Evolutionary conservation across 2,797 vertebrate genomes (phyloP).

Genomic region (Xyrichtys novacula): DNA sequence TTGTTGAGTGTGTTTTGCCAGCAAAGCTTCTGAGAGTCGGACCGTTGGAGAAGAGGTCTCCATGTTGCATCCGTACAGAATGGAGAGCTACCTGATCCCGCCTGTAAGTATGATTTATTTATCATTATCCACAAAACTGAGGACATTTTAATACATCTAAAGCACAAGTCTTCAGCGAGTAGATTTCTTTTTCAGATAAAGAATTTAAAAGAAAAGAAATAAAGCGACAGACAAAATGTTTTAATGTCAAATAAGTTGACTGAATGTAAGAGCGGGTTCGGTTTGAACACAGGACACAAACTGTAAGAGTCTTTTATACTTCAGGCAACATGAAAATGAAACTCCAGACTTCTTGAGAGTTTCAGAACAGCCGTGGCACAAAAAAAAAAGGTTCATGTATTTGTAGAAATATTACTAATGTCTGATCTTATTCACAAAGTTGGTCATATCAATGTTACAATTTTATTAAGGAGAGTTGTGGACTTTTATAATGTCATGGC

Average conservation of each 20-base stretch:
- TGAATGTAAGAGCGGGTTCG: slow-evolving; percentile 43
- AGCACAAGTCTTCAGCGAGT: background rate
- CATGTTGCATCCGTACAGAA: slow-evolving; percentile 99
- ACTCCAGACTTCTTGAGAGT: slow-evolving; percentile 62
- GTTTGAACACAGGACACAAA: slow-evolving; percentile 57
- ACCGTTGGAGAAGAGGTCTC: slow-evolving; percentile 83
- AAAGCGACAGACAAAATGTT: background rate
- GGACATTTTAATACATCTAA: background rate
- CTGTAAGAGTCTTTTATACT: slow-evolving; percentile 64
- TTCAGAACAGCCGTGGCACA: slow-evolving; percentile 61
- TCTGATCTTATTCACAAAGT: background rate
- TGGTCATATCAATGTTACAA: slow-evolving; percentile 1
- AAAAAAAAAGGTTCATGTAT: slow-evolving; percentile 22
- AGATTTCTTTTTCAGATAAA: background rate
- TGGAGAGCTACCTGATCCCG: slow-evolving; percentile 98
- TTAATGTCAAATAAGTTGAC: slow-evolving; percentile 19
- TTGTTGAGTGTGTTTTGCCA: slow-evolving; percentile 78
- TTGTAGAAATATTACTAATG: background rate
- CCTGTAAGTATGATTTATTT: slow-evolving; percentile 90
- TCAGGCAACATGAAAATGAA: slow-evolving; percentile 72
- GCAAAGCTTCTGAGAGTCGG: slow-evolving; percentile 65
- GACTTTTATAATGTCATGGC: background rate
- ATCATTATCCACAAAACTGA: slow-evolving; percentile 7
- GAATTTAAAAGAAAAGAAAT: background rate
- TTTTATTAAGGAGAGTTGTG: background rate